phyloP scores from a whole-genome alignment of 2,113 vertebrate species.

The Hippoglossus stenolepis region DNA sequence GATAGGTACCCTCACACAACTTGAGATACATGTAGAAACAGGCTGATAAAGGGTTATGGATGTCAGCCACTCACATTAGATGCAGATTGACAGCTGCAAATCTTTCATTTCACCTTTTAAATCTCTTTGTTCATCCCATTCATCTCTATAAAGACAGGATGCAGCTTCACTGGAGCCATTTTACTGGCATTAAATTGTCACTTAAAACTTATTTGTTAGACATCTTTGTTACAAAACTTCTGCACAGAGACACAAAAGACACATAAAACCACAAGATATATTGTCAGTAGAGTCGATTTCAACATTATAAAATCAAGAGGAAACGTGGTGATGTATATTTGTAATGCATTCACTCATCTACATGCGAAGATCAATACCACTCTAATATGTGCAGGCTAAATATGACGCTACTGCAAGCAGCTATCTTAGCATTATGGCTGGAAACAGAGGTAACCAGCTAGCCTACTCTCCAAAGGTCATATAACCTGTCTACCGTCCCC shows the following conservation, averaged over 20 bases:
- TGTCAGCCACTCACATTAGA: constrained; percentile 27
- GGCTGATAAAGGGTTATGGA: constrained; percentile 22
- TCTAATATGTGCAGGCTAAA: no score
- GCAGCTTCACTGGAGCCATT: constrained; percentile 14
- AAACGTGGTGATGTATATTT: neutral
- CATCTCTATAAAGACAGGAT: constrained; percentile 10
- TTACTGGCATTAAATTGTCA: constrained; percentile 29
- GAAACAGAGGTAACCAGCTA: no score
- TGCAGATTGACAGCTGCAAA: constrained; percentile 20
- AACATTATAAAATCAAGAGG: neutral
- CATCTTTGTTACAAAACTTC: neutral
- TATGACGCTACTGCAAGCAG: no score
- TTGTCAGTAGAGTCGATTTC: no score
- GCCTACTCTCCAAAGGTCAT: no score
- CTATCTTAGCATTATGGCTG: no score
- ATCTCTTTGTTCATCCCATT: constrained; percentile 36
- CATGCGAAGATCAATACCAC: no score
- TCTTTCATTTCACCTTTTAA: no score
- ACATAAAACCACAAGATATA: neutral
- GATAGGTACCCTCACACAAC: neutral
- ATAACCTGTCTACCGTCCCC: no score
- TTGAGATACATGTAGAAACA: neutral
- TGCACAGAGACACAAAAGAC: neutral
- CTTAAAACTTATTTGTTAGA: constrained; percentile 6
- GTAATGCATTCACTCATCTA: no score